phyloP scores from a whole-genome alignment of 2,113 vertebrate species.

The Neotoma lepida region DNA sequence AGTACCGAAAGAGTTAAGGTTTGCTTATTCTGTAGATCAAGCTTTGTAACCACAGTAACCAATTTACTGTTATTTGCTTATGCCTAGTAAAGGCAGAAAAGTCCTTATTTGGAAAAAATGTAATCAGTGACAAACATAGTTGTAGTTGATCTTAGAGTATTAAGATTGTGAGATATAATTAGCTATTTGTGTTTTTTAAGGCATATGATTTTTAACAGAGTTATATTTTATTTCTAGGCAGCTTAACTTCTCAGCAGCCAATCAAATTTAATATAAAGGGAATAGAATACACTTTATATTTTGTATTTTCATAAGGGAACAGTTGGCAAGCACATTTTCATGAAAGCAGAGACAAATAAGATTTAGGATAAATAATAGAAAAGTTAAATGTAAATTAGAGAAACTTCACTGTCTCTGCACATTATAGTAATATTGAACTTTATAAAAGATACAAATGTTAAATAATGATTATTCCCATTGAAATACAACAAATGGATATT shows the following conservation, averaged over 20 bases:
- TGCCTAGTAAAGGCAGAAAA: conserved; percentile 75
- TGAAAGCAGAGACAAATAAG: conserved; percentile 36
- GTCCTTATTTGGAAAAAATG: conserved; percentile 77
- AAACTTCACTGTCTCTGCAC: conserved; percentile 42
- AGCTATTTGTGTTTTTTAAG: conserved; percentile 70
- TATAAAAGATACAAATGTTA: conserved; percentile 19
- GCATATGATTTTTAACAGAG: conserved; percentile 50
- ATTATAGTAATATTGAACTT: conserved; percentile 48
- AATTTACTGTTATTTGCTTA: conserved; percentile 82
- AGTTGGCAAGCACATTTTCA: conserved; percentile 52
- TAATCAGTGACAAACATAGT: conserved; percentile 67
- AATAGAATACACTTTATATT: conserved; percentile 24
- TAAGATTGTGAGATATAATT: conserved; percentile 70
- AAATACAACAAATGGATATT: conserved; percentile 57
- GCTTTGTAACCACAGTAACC: conserved; percentile 84
- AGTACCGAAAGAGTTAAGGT: conserved; percentile 77
- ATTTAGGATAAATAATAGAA: conserved; percentile 67
- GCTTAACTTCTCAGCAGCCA: conserved; percentile 58
- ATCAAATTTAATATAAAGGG: conserved; percentile 39
- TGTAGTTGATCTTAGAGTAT: conserved; percentile 68
- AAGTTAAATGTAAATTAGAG: conserved; percentile 53
- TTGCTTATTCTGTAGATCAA: conserved; percentile 66
- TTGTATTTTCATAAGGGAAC: conserved; percentile 59
- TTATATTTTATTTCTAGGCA: conserved; percentile 63
- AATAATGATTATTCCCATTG: conserved; percentile 51